Conservation (phyloP, 1,140 invertebrate genomes). For the Tyrophagus putrescentiae region DNA sequence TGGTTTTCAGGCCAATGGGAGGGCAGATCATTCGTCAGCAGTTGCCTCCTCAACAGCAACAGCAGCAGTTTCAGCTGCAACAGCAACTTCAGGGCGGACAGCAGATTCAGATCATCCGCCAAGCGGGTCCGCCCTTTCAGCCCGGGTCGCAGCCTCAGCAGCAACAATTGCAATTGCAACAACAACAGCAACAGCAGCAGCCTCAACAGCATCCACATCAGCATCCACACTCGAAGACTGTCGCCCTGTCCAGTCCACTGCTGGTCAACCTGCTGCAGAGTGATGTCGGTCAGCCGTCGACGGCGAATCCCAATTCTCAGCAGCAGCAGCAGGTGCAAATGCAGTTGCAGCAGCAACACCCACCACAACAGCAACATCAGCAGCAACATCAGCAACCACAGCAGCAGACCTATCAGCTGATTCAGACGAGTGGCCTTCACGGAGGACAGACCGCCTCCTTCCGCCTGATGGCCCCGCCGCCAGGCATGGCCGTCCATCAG, state of each 20-base stretch:
- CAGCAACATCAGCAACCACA: not conserved
- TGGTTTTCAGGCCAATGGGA: no score
- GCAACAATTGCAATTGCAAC: conserved; percentile 13
- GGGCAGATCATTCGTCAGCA: no score
- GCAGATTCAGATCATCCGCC: no score
- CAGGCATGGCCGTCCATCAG: not conserved
- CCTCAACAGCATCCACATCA: conserved; percentile 11
- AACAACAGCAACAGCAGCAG: conserved; percentile 19
- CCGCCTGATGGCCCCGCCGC: not conserved
- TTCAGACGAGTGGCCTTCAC: no score
- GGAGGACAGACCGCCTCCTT: no score
- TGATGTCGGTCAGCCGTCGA: conserved; percentile 37
- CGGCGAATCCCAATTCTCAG: not conserved
- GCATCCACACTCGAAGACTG: conserved; percentile 29
- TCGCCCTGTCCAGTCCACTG: conserved; percentile 67
- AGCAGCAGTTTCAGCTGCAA: no score
- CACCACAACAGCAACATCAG: not conserved
- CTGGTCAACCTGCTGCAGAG: conserved; percentile 79
- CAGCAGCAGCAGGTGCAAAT: not conserved
- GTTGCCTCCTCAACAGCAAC: no score
- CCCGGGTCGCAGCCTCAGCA: not conserved
- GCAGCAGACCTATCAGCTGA: no score
- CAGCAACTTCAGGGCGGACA: no score
- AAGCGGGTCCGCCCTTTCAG: not conserved
- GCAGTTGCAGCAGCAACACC: not conserved